Percentiles rank a stretch among this genome's conserved stretches.
Conservation (phyloP, 2,113 vertebrate species). For the Sula dactylatra region DNA sequence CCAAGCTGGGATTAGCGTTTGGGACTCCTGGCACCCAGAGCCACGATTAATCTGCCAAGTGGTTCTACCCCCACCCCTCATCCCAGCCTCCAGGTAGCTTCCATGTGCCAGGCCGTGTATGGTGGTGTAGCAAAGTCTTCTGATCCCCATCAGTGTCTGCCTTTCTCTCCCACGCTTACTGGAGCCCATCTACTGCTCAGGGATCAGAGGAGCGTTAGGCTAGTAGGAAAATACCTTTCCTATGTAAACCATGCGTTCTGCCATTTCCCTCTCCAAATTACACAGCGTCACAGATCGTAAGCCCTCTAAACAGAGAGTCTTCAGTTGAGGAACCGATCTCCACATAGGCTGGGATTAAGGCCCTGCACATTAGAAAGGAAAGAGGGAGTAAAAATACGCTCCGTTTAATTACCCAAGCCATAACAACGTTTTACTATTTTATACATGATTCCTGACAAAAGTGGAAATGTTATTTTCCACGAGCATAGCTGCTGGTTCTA, state of each 20-base stretch:
- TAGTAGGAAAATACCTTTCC: slow-evolving; percentile 6
- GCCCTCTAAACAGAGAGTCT: not conserved
- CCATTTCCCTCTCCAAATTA: not conserved
- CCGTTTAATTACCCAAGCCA: slow-evolving; percentile 6
- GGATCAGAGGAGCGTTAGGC: not conserved
- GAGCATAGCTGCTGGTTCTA: not conserved
- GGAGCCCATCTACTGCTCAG: not conserved
- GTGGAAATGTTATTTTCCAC: slow-evolving; percentile 52
- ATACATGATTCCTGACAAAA: not conserved
- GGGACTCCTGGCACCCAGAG: not conserved
- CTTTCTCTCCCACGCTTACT: not conserved
- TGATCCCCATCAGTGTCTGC: not conserved
- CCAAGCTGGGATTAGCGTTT: not conserved
- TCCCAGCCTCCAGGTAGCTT: not conserved
- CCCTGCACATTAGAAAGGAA: not conserved
- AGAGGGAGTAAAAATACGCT: not conserved
- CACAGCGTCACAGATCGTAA: not conserved
- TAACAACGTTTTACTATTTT: not conserved
- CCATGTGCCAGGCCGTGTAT: not conserved
- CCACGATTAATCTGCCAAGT: fast-evolving
- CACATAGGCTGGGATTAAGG: not conserved
- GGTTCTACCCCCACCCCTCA: not conserved
- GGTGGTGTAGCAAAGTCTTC: not conserved
- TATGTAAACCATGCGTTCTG: not conserved
- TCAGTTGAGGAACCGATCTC: not conserved